These are phyloP conservation scores for Sisyra terminalis DNA, from an alignment of 2,888 invertebrate species.

Conservation along the genomic window DNA sequence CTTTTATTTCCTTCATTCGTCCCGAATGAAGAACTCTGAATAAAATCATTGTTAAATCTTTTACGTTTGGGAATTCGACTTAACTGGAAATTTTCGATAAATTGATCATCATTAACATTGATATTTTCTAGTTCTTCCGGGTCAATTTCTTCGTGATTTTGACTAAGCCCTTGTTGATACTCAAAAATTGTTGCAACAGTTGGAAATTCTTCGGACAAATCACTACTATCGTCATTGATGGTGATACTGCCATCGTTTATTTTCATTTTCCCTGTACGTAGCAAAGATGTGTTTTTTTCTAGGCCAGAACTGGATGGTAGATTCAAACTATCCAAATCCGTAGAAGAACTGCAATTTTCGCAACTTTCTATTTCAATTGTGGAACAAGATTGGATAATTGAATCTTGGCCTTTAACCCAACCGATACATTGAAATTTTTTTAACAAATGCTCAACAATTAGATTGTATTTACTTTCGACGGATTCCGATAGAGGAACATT, in stretches of 20 bases:
- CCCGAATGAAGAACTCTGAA: slow-evolving; percentile 47
- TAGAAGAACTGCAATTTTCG: too few species aligned
- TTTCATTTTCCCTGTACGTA: too few species aligned
- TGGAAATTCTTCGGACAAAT: slow-evolving; percentile 11
- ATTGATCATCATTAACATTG: slow-evolving; percentile 65
- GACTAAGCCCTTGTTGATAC: slow-evolving; percentile 51
- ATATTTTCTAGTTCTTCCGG: slow-evolving; percentile 43
- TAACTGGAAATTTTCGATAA: slow-evolving; percentile 55
- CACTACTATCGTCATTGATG: too few species aligned
- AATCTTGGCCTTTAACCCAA: neutral
- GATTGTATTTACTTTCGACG: slow-evolving; percentile 39
- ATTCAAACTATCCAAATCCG: too few species aligned
- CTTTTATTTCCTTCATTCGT: slow-evolving; percentile 32
- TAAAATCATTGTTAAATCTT: slow-evolving; percentile 25
- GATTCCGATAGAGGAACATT: slow-evolving; percentile 31
- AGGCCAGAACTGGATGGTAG: too few species aligned
- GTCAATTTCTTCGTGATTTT: slow-evolving; percentile 21
- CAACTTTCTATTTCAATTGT: neutral
- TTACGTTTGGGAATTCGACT: neutral
- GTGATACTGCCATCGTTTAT: too few species aligned
- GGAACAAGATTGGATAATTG: too few species aligned
- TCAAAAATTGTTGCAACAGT: slow-evolving; percentile 33
- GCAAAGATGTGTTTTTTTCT: too few species aligned
- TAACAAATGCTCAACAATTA: slow-evolving; percentile 20
- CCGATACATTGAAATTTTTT: slow-evolving; percentile 23